Evolutionary conservation across 2,888 invertebrate species (phyloP).

Genomic region (Ischnus inquisitorius): DNA sequence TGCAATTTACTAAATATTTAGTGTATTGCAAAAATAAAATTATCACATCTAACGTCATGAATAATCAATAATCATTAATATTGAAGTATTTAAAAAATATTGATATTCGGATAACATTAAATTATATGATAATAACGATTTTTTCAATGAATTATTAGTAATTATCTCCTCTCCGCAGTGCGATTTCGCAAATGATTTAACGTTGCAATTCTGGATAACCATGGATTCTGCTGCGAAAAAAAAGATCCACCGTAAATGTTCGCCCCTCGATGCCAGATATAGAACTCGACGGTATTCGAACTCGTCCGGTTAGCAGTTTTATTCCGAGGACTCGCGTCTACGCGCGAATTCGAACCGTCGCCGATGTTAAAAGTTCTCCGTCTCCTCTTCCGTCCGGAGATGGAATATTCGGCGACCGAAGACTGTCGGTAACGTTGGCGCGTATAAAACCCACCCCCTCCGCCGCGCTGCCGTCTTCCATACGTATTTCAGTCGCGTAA

Average conservation of each 20-base stretch:
- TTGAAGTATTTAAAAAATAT: no score
- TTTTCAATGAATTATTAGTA: no score
- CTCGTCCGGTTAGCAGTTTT: constrained; percentile 54
- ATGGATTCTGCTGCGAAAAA: no score
- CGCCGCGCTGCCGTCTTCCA: not conserved
- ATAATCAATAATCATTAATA: no score
- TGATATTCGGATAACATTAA: no score
- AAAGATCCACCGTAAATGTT: not conserved
- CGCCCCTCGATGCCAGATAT: constrained; percentile 39
- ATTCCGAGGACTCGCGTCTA: constrained; percentile 9
- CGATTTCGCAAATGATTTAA: not conserved
- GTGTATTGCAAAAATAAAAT: no score
- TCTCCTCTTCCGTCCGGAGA: constrained; percentile 37
- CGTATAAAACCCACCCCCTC: constrained; percentile 24
- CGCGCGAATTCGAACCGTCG: constrained; percentile 35
- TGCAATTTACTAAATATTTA: no score
- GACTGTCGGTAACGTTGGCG: not conserved
- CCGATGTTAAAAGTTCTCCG: constrained; percentile 18
- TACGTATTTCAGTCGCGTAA: constrained; percentile 57
- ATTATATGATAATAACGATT: no score
- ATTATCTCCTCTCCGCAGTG: no score
- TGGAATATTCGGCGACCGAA: constrained; percentile 40
- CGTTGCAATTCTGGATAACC: not conserved
- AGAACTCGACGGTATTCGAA: constrained; percentile 37
- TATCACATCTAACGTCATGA: no score